Conservation (phyloP, 2,797 vertebrate genomes). For the Lacerta agilis region DNA sequence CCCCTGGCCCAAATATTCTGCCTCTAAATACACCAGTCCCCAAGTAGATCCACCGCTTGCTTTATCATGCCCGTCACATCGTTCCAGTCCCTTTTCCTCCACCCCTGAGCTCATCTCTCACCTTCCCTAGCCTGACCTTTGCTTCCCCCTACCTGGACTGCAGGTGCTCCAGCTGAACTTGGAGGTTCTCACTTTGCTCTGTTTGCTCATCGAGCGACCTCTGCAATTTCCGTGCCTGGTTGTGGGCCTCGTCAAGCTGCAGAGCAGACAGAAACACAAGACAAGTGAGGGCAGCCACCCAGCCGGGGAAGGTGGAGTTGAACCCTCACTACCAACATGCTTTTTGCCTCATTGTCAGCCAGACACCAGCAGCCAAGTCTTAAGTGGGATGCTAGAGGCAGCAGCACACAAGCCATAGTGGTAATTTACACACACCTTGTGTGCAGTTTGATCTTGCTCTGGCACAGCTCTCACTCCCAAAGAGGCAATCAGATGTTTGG, state of each 20-base stretch:
- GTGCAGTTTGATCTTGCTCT: not conserved
- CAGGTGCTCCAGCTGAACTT: constrained; percentile 94
- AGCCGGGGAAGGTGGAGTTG: too few relatives aligned
- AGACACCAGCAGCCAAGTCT: not conserved
- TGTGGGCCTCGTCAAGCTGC: constrained; percentile 94
- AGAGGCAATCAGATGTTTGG: not conserved
- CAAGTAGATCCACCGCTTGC: too few relatives aligned
- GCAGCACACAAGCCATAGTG: not conserved
- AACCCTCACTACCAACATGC: not conserved
- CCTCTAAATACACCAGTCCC: not conserved
- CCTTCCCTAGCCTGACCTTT: rapidly evolving
- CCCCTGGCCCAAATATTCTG: not conserved
- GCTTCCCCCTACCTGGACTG: constrained; percentile 87
- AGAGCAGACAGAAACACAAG: not conserved
- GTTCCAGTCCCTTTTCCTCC: rapidly evolving
- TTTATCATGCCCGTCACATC: not conserved
- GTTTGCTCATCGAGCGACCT: constrained; percentile 96
- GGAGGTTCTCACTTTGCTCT: constrained; percentile 93
- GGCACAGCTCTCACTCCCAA: too few relatives aligned
- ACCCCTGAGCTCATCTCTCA: not conserved
- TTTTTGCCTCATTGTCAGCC: not conserved
- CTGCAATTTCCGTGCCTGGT: constrained; percentile 93
- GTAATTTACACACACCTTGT: too few relatives aligned
- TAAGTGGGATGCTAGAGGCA: not conserved
- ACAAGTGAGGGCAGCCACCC: rapidly evolving